Conservation (phyloP, 2,797 vertebrate species). For the Enteromius argenteus region DNA sequence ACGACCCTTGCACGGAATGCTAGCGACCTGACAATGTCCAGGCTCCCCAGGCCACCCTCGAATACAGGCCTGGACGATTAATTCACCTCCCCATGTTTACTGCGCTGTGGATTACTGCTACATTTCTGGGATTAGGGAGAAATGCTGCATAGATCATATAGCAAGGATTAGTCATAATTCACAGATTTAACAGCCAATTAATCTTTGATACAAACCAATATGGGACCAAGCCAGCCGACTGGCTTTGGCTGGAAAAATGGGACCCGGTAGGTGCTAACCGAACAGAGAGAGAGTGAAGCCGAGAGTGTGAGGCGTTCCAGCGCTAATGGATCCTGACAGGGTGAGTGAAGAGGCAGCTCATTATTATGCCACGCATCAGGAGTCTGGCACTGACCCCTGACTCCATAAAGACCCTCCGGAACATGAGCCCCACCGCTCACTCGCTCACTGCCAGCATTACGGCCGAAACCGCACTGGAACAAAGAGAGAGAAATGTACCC, state of each 20-base stretch:
- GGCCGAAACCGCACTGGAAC: conserved; percentile 21
- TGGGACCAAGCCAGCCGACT: conserved; percentile 14
- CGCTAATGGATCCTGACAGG: conserved; percentile 64
- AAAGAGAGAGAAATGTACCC: conserved; percentile 37
- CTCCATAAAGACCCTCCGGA: conserved; percentile 53
- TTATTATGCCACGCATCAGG: conserved; percentile 66
- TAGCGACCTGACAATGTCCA: conserved; percentile 53
- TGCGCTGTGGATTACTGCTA: conserved; percentile 36
- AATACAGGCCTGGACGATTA: conserved; percentile 30
- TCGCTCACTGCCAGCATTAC: conserved; percentile 31
- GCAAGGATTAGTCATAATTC: conserved; percentile 39
- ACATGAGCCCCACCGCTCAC: conserved; percentile 43
- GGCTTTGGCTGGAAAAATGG: conserved; percentile 25
- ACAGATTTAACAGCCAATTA: conserved; percentile 40
- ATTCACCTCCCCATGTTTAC: conserved; percentile 49
- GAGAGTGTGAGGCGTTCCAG: conserved; percentile 47
- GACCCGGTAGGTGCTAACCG: conserved; percentile 21
- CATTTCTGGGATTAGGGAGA: conserved; percentile 49
- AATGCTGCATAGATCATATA: conserved; percentile 28
- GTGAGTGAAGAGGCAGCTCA: conserved; percentile 65
- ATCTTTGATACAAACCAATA: conserved; percentile 43
- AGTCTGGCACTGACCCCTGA: conserved; percentile 64
- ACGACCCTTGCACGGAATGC: conserved; percentile 29
- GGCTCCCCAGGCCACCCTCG: conserved; percentile 49
- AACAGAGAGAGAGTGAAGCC: conserved; percentile 20